Evolutionary conservation across 30 jellyfish, hydroid and myxozoan species (phyloP), one percentile per base, ranked within the genome.

Genomic region (Aurelia sp.): DNA sequence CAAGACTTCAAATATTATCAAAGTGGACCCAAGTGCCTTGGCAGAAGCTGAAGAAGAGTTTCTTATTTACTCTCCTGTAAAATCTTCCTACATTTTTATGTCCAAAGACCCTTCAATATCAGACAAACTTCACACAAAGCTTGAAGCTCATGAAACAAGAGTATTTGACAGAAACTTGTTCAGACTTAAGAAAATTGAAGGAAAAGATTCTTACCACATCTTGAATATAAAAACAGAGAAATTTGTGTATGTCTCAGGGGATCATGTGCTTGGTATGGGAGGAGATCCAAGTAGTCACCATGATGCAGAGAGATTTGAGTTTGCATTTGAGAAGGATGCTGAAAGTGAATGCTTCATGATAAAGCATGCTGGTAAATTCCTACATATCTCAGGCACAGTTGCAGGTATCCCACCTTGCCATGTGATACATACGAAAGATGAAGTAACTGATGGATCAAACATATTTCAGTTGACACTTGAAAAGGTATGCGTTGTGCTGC

Each of bases 51-150:
- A 64, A 31, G 67, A 40, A 72, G 48, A 62, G 17, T 72, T 84
- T 40, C 88, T 84, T 35, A 72, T 84, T 50, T 84, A 67, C 53
- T 84, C 93, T 12, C 93, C 93, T 4, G 17, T 16, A 1, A 61
- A 63, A 21, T 0, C 58, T 8, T 35, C 40, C 65, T 84, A 84
- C 53, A 20, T 84, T 19, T 84, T 84, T 57, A 71, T 84, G 93
- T 84, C 93, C 19, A 84, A 84, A 48, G 93, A 84, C 63, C 93
- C 93, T 22, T n/a, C 93, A 8, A 20, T 84, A 16, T 70, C 93
- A 1, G 76, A 72, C 60, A 72, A 55, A 27, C 44, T 84, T 67
- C 93, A 74, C 17, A 84, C 93, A 40, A 84, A 72, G 77, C 47
- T 84, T 17, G 93, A 84, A 44, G 87, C 63, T 2, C 84, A 72